A percentile compares a stretch with the other conserved stretches of the same genome.
Evolutionary conservation across 2,888 invertebrate species (phyloP).

Genomic region (Metacarcinus magister): DNA sequence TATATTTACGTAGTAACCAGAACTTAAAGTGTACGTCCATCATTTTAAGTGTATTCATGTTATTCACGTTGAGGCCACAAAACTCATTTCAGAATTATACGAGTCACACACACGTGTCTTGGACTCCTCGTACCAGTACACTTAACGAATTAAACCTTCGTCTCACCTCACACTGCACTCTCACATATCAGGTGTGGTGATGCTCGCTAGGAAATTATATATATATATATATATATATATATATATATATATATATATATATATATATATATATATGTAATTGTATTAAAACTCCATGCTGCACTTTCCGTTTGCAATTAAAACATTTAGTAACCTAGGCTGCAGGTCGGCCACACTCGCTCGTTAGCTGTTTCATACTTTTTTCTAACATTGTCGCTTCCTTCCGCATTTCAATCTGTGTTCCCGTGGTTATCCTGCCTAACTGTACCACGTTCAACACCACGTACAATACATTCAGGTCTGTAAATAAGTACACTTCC

Average conservation of each 20-base stretch:
- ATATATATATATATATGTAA: background rate
- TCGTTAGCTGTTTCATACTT: background rate
- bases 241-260: background rate
- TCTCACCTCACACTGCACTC: background rate
- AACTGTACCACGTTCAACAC: background rate
- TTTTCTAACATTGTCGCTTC: background rate
- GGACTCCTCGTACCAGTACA: too few relatives aligned
- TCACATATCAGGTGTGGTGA: background rate
- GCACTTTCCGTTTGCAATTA: background rate
- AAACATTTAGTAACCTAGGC: background rate
- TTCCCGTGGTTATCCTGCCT: background rate
- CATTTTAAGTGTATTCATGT: too few relatives aligned
- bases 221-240: background rate
- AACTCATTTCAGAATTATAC: too few relatives aligned
- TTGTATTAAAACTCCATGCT: background rate
- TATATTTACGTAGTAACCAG: too few relatives aligned
- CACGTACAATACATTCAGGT: too few relatives aligned
- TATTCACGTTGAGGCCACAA: too few relatives aligned
- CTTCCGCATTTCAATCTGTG: slow-evolving; percentile 8
- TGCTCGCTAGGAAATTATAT: background rate
- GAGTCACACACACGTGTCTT: too few relatives aligned
- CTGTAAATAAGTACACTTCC: too few relatives aligned
- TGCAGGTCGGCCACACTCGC: slow-evolving; percentile 22
- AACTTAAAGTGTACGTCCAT: too few relatives aligned
- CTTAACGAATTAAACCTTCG: background rate